Evolutionary conservation across 2,888 invertebrate genomes (phyloP).

Genomic region (Scaptomyza parva): DNA sequence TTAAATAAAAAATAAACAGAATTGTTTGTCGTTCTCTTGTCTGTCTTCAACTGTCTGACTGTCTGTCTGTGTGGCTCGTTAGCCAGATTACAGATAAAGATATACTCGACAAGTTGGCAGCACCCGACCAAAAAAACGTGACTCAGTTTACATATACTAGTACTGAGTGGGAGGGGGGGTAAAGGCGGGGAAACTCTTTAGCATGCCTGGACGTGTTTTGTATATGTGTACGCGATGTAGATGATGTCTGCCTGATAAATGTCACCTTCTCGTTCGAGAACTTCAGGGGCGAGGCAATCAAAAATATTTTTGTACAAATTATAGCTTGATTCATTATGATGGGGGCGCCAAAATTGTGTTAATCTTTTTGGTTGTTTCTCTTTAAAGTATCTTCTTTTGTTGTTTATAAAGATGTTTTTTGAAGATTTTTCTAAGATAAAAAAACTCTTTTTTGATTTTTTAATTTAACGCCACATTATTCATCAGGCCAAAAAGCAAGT

Average conservation of each 20-base stretch:
- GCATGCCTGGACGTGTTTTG: conserved; percentile 41
- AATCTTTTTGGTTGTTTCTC: conserved; percentile 23
- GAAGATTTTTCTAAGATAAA: conserved; percentile 41
- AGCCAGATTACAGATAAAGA: conserved; percentile 62
- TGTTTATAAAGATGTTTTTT: conserved; percentile 50
- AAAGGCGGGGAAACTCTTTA: conserved; percentile 12
- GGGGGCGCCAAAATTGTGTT: conserved; percentile 68
- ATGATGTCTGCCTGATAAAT: conserved; percentile 64
- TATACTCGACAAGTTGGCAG: conserved; percentile 50
- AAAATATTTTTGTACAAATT: conserved; percentile 66
- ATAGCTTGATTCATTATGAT: conserved; percentile 46
- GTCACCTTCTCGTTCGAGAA: conserved; percentile 47
- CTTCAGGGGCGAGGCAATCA: conserved; percentile 63
- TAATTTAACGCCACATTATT: conserved; percentile 62
- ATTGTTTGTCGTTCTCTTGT: conserved; percentile 35
- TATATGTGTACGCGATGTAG: conserved; percentile 33
- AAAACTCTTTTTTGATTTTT: conserved; percentile 31
- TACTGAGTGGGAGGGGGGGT: neutral
- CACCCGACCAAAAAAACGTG: conserved; percentile 59
- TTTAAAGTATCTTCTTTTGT: neutral
- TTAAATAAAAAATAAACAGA: conserved; percentile 36
- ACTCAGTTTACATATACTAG: conserved; percentile 53
- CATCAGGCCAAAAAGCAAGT: neutral
- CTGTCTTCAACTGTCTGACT: conserved; percentile 7
- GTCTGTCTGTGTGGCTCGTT: conserved; percentile 20